Evolutionary conservation across 1,140 invertebrate genomes (phyloP).

Genomic region (Pogonomyrmex barbatus): DNA sequence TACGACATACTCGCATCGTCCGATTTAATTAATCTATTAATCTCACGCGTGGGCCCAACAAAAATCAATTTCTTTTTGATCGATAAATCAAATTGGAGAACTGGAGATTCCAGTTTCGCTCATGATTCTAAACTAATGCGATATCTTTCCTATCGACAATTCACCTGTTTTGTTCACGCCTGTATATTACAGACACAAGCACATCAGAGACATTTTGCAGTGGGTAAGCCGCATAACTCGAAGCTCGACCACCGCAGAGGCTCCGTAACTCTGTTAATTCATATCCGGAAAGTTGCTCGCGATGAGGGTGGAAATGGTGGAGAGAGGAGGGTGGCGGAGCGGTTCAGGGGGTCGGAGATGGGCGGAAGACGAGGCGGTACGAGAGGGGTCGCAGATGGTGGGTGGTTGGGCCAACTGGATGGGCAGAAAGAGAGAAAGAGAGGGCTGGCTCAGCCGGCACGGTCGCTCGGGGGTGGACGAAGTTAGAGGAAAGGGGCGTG

Average conservation of each 20-base stretch:
- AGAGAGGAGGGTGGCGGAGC: slow-evolving; percentile 59
- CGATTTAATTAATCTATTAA: slow-evolving; percentile 69
- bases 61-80: slow-evolving; percentile 33
- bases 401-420: slow-evolving; percentile 67
- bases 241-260: slow-evolving; percentile 77
- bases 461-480: slow-evolving; percentile 75
- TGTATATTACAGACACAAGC: slow-evolving; percentile 34
- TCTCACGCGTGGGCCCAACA: slow-evolving; percentile 45
- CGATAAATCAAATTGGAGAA: slow-evolving; percentile 32
- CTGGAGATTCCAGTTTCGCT: not conserved
- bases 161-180: not conserved
- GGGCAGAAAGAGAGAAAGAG: slow-evolving; percentile 73
- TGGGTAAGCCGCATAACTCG: slow-evolving; percentile 84
- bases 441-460: slow-evolving; percentile 70
- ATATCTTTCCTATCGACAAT: slow-evolving; percentile 26
- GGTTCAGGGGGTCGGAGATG: slow-evolving; percentile 55
- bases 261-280: slow-evolving; percentile 86
- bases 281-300: slow-evolving; percentile 84
- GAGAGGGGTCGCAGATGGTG: slow-evolving; percentile 61
- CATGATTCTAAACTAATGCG: slow-evolving; percentile 10
- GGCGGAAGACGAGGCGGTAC: slow-evolving; percentile 64
- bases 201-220: slow-evolving; percentile 80
- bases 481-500: slow-evolving; percentile 64
- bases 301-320: slow-evolving; percentile 68
- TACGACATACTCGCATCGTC: slow-evolving; percentile 55